These are phyloP conservation scores for Lordiphosa mommai DNA, from an alignment of 1,140 invertebrate genomes.

Conservation along the genomic window DNA sequence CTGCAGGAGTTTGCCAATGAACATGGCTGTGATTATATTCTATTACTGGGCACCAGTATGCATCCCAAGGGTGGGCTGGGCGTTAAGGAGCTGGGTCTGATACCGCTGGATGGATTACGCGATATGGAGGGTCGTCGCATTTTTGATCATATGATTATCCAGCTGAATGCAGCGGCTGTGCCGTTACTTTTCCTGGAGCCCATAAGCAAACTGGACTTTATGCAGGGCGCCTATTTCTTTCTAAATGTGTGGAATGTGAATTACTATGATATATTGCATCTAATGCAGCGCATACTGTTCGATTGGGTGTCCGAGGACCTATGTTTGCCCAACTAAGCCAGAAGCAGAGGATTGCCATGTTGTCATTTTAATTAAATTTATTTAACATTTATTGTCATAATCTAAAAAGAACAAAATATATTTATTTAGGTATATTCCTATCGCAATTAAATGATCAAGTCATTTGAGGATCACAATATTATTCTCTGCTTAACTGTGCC, in stretches of 20 bases:
- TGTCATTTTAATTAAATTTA: too few species aligned
- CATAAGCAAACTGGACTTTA: constrained; percentile 41
- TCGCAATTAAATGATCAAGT: too few species aligned
- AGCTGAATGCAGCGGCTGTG: constrained; percentile 19
- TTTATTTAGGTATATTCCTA: too few species aligned
- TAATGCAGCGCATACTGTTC: constrained; percentile 24
- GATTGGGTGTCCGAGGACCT: constrained; percentile 12
- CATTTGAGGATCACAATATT: too few species aligned
- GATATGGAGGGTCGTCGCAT: constrained; percentile 64
- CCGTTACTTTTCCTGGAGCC: constrained; percentile 27
- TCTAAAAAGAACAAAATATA: too few species aligned
- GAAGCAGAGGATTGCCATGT: too few species aligned
- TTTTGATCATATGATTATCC: constrained; percentile 44
- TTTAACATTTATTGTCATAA: too few species aligned
- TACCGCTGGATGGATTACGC: constrained; percentile 53
- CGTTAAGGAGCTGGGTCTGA: constrained; percentile 25
- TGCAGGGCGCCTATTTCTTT: constrained; percentile 75
- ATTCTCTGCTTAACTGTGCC: too few species aligned
- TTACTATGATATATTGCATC: constrained; percentile 15
- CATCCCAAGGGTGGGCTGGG: background rate
- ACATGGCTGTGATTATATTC: constrained; percentile 69
- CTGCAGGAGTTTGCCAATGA: constrained; percentile 80
- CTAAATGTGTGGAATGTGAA: constrained; percentile 15
- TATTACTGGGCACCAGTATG: constrained; percentile 80
- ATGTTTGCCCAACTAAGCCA: background rate